Evolutionary conservation across 23 tunicate species (phyloP).

Genomic region (Diplosoma virens): DNA sequence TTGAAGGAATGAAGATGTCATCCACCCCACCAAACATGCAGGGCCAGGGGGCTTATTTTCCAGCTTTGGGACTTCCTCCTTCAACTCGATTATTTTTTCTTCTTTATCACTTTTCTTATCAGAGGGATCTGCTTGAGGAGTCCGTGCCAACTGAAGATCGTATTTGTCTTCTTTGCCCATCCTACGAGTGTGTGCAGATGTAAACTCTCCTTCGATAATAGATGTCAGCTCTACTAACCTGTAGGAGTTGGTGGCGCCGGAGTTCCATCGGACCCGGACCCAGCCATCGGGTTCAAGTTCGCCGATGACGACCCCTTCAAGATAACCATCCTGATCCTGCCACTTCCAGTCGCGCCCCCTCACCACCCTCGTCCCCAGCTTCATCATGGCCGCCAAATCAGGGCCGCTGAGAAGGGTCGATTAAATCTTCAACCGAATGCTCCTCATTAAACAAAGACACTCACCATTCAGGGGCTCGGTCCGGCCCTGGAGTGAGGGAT

Average conservation of each 20-base stretch:
- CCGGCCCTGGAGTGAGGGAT: too few relatives aligned
- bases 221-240: slow-evolving; percentile 22
- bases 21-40: slow-evolving; percentile 5
- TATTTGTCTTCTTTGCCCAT: slow-evolving; percentile 80
- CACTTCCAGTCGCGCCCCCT: slow-evolving; percentile 90
- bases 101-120: slow-evolving; percentile 22
- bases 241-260: slow-evolving; percentile 72
- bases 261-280: slow-evolving; percentile 73
- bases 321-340: slow-evolving; percentile 73
- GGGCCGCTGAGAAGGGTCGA: slow-evolving; percentile 51
- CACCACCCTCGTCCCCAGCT: slow-evolving; percentile 55
- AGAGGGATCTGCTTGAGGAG: background rate
- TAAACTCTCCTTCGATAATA: too few relatives aligned
- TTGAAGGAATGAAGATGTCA: background rate
- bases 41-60: background rate
- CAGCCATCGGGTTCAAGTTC: slow-evolving; percentile 81
- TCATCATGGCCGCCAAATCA: slow-evolving; percentile 41
- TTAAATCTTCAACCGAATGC: too few relatives aligned
- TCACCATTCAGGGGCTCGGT: too few relatives aligned
- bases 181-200: slow-evolving; percentile 6
- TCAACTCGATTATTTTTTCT: background rate
- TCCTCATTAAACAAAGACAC: too few relatives aligned
- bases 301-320: slow-evolving; percentile 54
- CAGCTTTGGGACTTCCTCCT: background rate
- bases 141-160: slow-evolving; percentile 55